Conservation (phyloP, 2,888 invertebrate genomes). For the Drosophila kanekoi region DNA sequence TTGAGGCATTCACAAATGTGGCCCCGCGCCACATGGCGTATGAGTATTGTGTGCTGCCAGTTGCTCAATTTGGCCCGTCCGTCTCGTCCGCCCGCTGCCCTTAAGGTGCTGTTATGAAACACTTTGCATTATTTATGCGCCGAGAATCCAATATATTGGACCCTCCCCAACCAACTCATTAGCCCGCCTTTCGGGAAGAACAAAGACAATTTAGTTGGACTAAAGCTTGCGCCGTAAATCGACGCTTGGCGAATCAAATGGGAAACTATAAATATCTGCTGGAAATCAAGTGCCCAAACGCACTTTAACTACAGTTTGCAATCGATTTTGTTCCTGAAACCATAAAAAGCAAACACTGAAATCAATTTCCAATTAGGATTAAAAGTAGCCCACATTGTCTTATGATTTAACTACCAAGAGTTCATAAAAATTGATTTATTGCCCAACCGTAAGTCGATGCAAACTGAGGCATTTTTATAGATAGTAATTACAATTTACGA, state of each 20-base stretch:
- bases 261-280: too few species aligned
- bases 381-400: too few species aligned
- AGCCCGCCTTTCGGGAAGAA: slow-evolving; percentile 29
- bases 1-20: slow-evolving; percentile 39
- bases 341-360: too few species aligned
- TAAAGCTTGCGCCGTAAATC: slow-evolving; percentile 14
- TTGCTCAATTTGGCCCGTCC: slow-evolving; percentile 44
- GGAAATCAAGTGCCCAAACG: too few species aligned
- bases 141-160: slow-evolving; percentile 23
- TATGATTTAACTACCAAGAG: too few species aligned
- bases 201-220: background rate
- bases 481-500: background rate
- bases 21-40: slow-evolving; percentile 34
- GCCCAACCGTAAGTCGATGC: too few species aligned
- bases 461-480: background rate
- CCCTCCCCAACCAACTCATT: slow-evolving; percentile 53
- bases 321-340: too few species aligned
- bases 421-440: too few species aligned
- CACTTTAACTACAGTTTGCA: too few species aligned
- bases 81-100: slow-evolving; percentile 9
- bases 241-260: too few species aligned
- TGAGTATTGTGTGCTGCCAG: slow-evolving; percentile 30
- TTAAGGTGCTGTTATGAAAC: slow-evolving; percentile 62
- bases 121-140: slow-evolving; percentile 70
- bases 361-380: too few species aligned